Evolutionary conservation across 2,888 invertebrate genomes (phyloP).

Genomic region (Maniola hyperantus): DNA sequence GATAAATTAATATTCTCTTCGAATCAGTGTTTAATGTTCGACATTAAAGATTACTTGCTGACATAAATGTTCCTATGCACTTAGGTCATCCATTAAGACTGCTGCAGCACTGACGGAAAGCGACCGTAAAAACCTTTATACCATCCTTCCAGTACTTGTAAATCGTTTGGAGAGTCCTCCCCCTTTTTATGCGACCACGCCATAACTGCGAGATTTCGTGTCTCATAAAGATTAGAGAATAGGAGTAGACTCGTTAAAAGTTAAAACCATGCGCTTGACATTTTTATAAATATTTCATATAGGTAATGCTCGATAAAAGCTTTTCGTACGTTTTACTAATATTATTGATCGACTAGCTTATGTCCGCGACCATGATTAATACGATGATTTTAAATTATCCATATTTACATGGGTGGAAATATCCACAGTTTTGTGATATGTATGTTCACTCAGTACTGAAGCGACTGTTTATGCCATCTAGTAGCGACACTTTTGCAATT

Average conservation of each 20-base stretch:
- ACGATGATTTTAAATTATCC: too few species aligned
- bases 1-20: constrained; percentile 10
- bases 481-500: too few species aligned
- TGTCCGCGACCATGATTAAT: too few species aligned
- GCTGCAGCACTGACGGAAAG: constrained; percentile 78
- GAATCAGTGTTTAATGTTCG: constrained; percentile 39
- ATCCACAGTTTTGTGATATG: too few species aligned
- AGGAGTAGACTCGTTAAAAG: constrained; percentile 32
- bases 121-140: constrained; percentile 80
- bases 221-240: constrained; percentile 40
- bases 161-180: constrained; percentile 75
- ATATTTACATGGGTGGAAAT: too few species aligned
- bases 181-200: constrained; percentile 73
- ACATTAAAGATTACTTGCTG: constrained; percentile 53
- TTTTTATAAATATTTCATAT: constrained; percentile 4
- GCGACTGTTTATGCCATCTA: too few species aligned
- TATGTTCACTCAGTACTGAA: too few species aligned
- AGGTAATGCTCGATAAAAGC: too few species aligned
- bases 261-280: constrained; percentile 13
- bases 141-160: constrained; percentile 82
- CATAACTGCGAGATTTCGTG: constrained; percentile 54
- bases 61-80: constrained; percentile 80
- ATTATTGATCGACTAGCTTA: too few species aligned
- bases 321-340: too few species aligned
- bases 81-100: constrained; percentile 80